Percentiles rank a stretch among this genome's conserved stretches.
phyloP scores from a whole-genome alignment of 1,140 invertebrate genomes.

The Radopholus similis region DNA sequence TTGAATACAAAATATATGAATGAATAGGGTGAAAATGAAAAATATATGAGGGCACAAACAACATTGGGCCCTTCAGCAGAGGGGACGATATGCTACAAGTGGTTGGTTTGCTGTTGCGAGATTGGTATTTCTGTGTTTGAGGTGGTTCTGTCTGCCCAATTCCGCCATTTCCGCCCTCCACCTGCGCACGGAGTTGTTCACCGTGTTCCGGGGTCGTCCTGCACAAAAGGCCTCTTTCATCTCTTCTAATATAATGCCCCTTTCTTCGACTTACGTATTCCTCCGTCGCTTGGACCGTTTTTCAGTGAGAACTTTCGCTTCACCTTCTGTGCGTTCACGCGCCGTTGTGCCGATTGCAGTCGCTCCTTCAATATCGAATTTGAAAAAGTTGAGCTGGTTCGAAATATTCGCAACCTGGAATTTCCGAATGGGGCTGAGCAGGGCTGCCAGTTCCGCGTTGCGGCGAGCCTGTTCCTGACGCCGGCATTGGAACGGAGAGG shows the following conservation, averaged over 20 bases:
- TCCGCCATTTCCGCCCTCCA: neutral
- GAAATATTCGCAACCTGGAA: neutral
- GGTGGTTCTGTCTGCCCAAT: neutral
- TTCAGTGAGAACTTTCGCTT: neutral
- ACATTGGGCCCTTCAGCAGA: too few relatives aligned
- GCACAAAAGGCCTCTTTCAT: neutral
- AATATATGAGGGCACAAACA: too few relatives aligned
- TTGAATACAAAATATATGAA: too few relatives aligned
- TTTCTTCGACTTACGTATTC: neutral
- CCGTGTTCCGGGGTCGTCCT: neutral
- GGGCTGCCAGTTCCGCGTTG: neutral
- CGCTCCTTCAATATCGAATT: neutral
- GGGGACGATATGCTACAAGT: too few relatives aligned
- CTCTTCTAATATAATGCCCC: neutral
- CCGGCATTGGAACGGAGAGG: neutral
- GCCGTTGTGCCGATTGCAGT: slow-evolving; percentile 3
- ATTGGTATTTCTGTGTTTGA: neutral
- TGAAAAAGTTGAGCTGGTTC: neutral
- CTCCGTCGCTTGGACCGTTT: neutral
- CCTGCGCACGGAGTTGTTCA: neutral
- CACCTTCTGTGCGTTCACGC: neutral
- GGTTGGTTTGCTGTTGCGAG: too few relatives aligned
- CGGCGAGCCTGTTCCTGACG: neutral
- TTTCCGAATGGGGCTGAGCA: slow-evolving; percentile 9
- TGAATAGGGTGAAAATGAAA: too few relatives aligned